Conservation (phyloP, 2,113 vertebrate genomes). For the Pygoscelis antarcticus region DNA sequence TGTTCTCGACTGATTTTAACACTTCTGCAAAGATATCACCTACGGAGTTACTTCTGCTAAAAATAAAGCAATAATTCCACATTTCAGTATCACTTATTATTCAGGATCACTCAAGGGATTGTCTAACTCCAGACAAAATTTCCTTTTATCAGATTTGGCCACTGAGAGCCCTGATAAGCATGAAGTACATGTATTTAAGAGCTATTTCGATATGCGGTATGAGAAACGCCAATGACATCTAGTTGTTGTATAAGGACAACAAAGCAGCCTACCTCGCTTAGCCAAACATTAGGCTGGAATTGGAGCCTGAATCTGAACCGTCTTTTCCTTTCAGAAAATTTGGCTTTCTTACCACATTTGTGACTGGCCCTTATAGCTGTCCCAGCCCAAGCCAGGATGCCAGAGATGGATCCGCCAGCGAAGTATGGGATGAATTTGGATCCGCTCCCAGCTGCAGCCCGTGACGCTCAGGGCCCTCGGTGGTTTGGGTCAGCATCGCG, state of each 20-base stretch:
- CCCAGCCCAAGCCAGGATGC: not conserved
- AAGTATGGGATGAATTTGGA: not conserved
- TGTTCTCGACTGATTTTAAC: not conserved
- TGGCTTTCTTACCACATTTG: not conserved
- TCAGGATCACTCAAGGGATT: not conserved
- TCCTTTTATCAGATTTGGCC: not conserved
- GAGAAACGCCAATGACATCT: not conserved
- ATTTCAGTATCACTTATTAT: not conserved
- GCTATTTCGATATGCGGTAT: rapidly evolving
- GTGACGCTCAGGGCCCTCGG: not conserved
- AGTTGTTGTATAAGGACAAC: not conserved
- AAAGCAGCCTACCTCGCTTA: not conserved
- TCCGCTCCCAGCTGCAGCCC: not conserved
- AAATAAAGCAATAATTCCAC: not conserved
- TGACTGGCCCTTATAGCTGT: not conserved
- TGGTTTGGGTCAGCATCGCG: not conserved
- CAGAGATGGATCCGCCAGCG: not conserved
- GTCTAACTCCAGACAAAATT: not conserved
- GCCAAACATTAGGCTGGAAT: not conserved
- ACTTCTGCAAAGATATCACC: not conserved
- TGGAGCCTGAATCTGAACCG: not conserved
- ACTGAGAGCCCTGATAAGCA: not conserved
- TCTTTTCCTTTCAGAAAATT: not conserved
- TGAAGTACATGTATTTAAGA: not conserved
- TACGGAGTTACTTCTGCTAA: not conserved